phyloP scores from a whole-genome alignment of 35 echinoderm and acorn worm species.

The Eucidaris tribuloides region DNA sequence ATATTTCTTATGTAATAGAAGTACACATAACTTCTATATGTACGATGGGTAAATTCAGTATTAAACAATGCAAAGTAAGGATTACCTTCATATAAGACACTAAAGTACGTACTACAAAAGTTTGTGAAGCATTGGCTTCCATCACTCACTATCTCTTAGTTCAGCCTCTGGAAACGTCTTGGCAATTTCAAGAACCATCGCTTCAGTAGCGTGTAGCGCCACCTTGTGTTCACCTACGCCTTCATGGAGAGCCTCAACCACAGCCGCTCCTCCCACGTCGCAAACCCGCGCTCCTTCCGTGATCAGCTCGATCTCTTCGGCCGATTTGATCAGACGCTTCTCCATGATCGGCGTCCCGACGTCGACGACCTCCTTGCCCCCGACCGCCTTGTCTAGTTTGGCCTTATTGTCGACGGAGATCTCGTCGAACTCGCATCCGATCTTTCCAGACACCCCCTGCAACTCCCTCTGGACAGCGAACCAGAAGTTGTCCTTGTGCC shows the following conservation, averaged over 20 bases:
- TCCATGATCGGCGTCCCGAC: conserved; percentile 79
- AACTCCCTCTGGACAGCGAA: conserved; percentile 62
- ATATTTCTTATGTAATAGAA: too few relatives aligned
- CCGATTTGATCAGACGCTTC: conserved; percentile 82
- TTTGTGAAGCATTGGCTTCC: too few relatives aligned
- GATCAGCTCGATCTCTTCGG: conserved; percentile 81
- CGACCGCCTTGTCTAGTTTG: conserved; percentile 63
- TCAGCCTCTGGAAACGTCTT: conserved; percentile 66
- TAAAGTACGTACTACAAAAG: too few relatives aligned
- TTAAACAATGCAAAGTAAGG: too few relatives aligned
- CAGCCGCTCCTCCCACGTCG: conserved; percentile 75
- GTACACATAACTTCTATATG: too few relatives aligned
- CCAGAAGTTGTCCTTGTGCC: conserved; percentile 91
- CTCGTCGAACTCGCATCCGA: conserved; percentile 88
- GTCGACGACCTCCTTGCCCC: conserved; percentile 60
- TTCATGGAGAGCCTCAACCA: conserved; percentile 64
- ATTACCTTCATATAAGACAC: too few relatives aligned
- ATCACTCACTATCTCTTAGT: conserved; percentile 84
- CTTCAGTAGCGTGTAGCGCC: conserved; percentile 43
- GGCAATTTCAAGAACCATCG: conserved; percentile 89
- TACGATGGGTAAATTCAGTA: too few relatives aligned
- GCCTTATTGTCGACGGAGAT: conserved; percentile 56
- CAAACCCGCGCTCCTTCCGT: conserved; percentile 76
- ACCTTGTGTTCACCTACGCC: conserved; percentile 84
- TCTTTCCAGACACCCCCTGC: conserved; percentile 27